Evolutionary conservation across 92 coral and sea anemone species (phyloP).

Genomic region (Bergia puertoricense): DNA sequence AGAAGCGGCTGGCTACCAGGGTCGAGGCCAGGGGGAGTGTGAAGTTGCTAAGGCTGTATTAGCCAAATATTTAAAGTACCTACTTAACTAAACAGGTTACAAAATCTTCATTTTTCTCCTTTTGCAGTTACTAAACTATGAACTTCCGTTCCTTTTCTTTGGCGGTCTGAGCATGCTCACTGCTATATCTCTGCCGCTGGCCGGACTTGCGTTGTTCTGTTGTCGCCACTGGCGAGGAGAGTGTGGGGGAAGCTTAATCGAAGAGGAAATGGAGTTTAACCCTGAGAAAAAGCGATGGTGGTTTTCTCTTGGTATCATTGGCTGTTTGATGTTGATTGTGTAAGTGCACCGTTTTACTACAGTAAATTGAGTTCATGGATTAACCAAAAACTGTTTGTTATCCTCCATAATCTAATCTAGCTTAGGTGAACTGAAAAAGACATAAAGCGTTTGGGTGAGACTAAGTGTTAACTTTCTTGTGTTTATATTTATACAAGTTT

Average conservation of each 20-base stretch:
- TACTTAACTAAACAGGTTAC: background rate
- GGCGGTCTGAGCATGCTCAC: constrained; percentile 62
- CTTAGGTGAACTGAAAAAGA: too few species aligned
- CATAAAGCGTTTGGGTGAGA: too few species aligned
- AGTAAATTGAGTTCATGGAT: background rate
- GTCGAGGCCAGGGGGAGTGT: too few species aligned
- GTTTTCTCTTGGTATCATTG: constrained; percentile 58
- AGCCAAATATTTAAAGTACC: too few species aligned
- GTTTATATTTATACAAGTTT: too few species aligned
- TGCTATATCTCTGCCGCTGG: constrained; percentile 68
- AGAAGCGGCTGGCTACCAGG: too few species aligned
- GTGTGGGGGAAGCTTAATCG: constrained; percentile 80
- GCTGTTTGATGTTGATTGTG: constrained; percentile 73
- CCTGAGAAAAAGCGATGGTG: constrained; percentile 68
- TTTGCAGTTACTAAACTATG: constrained; percentile 62
- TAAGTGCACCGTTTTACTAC: constrained; percentile 40
- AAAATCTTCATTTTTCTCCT: background rate
- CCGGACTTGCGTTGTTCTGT: constrained; percentile 62
- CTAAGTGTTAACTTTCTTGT: too few species aligned
- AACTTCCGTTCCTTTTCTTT: constrained; percentile 64
- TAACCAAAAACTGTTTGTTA: background rate
- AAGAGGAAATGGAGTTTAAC: constrained; percentile 75
- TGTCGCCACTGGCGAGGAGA: constrained; percentile 78
- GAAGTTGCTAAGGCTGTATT: too few species aligned
- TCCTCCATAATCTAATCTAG: too few species aligned